These are phyloP conservation scores for Leptoteleia sp. DNA, from an alignment of 1,140 invertebrate genomes.

Conservation along the genomic window DNA sequence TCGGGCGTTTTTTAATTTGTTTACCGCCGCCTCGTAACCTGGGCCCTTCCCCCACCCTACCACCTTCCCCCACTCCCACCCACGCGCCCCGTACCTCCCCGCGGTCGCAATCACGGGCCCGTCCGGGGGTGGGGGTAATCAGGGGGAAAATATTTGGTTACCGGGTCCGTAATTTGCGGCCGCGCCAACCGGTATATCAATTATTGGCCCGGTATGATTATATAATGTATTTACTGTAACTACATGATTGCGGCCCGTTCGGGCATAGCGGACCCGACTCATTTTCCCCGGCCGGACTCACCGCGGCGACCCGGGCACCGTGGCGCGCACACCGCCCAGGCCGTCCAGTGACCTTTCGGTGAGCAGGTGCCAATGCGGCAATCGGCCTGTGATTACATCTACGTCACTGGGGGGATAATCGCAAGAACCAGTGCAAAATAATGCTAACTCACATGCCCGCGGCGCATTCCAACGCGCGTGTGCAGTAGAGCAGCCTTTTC, in stretches of 20 bases:
- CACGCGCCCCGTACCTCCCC: not conserved
- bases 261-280: constrained; percentile 27
- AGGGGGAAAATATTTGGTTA: constrained; percentile 56
- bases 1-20: constrained; percentile 22
- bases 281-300: constrained; percentile 33
- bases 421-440: constrained; percentile 71
- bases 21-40: too few relatives aligned
- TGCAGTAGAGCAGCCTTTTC: constrained; percentile 50
- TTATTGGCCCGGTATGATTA: constrained; percentile 55
- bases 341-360: constrained; percentile 69
- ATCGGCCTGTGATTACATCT: constrained; percentile 72
- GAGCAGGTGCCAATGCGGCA: constrained; percentile 76
- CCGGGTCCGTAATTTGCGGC: constrained; percentile 41
- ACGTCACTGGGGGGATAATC: constrained; percentile 70
- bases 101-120: constrained; percentile 10
- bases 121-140: constrained; percentile 34
- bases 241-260: constrained; percentile 50
- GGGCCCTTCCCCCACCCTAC: too few relatives aligned
- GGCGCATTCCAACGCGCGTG: constrained; percentile 72
- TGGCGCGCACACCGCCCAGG: constrained; percentile 10
- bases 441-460: constrained; percentile 70
- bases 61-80: too few relatives aligned
- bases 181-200: constrained; percentile 60
- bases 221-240: constrained; percentile 62
- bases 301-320: constrained; percentile 8